A percentile compares a stretch with the other conserved stretches of the same genome.
phyloP scores from a whole-genome alignment of 2,797 vertebrate genomes.

The Dryobates pubescens region DNA sequence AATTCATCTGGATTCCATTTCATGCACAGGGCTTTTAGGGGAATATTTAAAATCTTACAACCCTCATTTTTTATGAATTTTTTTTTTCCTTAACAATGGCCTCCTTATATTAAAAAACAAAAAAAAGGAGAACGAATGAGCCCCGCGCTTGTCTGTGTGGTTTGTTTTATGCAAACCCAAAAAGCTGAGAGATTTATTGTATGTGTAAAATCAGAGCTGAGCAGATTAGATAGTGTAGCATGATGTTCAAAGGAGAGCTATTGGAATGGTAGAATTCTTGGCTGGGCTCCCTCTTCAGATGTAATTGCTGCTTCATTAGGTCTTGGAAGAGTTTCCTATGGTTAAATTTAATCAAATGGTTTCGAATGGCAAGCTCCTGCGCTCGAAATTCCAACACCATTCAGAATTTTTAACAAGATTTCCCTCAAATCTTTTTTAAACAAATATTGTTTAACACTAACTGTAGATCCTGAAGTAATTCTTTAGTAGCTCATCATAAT shows the following conservation, averaged over 20 bases:
- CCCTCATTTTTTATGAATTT: not conserved
- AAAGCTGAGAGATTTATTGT: slow-evolving; percentile 42
- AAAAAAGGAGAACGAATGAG: not conserved
- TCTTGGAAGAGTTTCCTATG: slow-evolving; percentile 92
- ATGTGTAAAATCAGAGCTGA: slow-evolving; percentile 49
- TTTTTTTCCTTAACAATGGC: not conserved
- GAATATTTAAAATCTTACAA: not conserved
- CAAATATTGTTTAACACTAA: slow-evolving; percentile 60
- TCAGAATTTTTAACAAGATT: slow-evolving; percentile 69
- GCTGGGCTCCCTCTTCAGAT: slow-evolving; percentile 84
- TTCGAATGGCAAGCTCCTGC: slow-evolving; percentile 88
- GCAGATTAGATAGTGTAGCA: slow-evolving; percentile 69
- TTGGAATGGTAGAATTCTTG: slow-evolving; percentile 78
- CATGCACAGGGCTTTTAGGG: not conserved
- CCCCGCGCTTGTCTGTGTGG: not conserved
- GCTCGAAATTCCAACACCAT: slow-evolving; percentile 88
- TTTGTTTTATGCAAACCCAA: slow-evolving; percentile 46
- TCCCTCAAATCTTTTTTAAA: slow-evolving; percentile 68
- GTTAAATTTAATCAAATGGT: slow-evolving; percentile 98
- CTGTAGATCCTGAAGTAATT: slow-evolving; percentile 61
- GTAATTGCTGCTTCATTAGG: slow-evolving; percentile 97
- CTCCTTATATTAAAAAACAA: not conserved
- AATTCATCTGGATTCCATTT: slow-evolving; percentile 42
- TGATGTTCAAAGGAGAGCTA: slow-evolving; percentile 77
- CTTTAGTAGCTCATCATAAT: slow-evolving; percentile 34